A percentile compares a stretch with the other conserved stretches of the same genome.
Evolutionary conservation across 2,888 invertebrate species (phyloP).

Genomic region (Desoria tigrina): DNA sequence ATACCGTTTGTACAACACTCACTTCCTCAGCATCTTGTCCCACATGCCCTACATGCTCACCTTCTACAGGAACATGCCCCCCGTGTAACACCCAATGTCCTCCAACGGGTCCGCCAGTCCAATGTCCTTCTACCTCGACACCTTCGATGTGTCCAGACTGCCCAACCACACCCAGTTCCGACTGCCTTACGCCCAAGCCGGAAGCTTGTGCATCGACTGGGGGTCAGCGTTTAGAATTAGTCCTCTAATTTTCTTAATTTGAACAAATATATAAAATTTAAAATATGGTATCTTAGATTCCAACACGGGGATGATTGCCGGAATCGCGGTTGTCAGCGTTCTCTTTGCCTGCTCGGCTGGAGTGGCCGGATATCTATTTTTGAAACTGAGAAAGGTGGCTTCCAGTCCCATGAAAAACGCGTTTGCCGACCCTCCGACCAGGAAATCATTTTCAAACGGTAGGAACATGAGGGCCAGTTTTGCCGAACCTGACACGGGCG

Average conservation of each 20-base stretch:
- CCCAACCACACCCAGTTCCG: background rate
- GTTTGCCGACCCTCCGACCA: background rate
- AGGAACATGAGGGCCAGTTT: too few relatives aligned
- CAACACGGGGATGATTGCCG: constrained; percentile 11
- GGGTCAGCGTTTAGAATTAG: too few relatives aligned
- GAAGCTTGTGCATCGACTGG: too few relatives aligned
- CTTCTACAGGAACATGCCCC: background rate
- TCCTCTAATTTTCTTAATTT: too few relatives aligned
- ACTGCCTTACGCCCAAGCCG: too few relatives aligned
- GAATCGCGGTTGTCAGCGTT: constrained; percentile 5
- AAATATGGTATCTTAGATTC: too few relatives aligned
- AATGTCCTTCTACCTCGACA: background rate
- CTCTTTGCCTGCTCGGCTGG: background rate
- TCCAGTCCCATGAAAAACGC: too few relatives aligned
- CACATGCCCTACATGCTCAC: background rate
- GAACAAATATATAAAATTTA: too few relatives aligned
- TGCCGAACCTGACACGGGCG: background rate
- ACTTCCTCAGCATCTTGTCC: background rate
- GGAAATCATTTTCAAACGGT: constrained; percentile 1
- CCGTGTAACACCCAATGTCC: background rate
- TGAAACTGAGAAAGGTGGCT: constrained; percentile 1
- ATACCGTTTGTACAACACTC: background rate
- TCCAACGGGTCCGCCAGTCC: background rate
- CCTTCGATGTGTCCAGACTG: background rate
- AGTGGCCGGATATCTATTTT: constrained; percentile 3